A percentile compares a stretch with the other conserved stretches of the same genome.
Evolutionary conservation across 2,113 vertebrate genomes (phyloP).

Genomic region (Prionailurus viverrinus): DNA sequence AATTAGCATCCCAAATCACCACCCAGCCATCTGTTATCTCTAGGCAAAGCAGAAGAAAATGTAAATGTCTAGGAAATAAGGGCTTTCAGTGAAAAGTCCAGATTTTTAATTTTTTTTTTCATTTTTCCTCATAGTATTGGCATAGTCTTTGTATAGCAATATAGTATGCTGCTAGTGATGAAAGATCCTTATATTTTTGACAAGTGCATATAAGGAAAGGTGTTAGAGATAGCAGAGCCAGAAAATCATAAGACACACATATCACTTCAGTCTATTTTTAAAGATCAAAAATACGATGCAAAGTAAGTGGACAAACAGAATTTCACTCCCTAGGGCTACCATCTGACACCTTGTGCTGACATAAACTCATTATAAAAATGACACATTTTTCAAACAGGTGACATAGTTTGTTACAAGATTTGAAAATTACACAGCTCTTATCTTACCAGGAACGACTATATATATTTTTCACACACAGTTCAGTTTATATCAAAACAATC

Average conservation of each 20-base stretch:
- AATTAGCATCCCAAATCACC: conserved; percentile 80
- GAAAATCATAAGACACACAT: background rate
- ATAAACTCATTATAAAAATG: conserved; percentile 49
- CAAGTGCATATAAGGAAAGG: background rate
- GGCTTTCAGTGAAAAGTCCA: conserved; percentile 50
- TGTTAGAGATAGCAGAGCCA: background rate
- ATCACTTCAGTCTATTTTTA: conserved; percentile 29
- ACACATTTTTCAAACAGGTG: conserved; percentile 52
- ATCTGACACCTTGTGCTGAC: background rate
- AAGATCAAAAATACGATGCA: conserved; percentile 59
- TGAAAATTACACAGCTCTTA: background rate
- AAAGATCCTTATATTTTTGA: background rate
- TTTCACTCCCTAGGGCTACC: background rate
- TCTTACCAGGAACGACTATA: background rate
- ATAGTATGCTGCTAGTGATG: background rate
- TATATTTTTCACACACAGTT: conserved; percentile 46
- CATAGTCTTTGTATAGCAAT: background rate
- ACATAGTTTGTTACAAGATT: conserved; percentile 4
- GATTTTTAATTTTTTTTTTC: background rate
- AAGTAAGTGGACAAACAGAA: conserved; percentile 47
- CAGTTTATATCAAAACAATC: conserved; percentile 58
- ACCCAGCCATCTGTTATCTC: conserved; percentile 74
- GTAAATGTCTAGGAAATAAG: conserved; percentile 55
- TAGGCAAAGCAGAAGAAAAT: conserved; percentile 66
- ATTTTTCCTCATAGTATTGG: conserved; percentile 3